Evolutionary conservation across 2,113 vertebrate species (phyloP).

Genomic region (Axis porcinus): DNA sequence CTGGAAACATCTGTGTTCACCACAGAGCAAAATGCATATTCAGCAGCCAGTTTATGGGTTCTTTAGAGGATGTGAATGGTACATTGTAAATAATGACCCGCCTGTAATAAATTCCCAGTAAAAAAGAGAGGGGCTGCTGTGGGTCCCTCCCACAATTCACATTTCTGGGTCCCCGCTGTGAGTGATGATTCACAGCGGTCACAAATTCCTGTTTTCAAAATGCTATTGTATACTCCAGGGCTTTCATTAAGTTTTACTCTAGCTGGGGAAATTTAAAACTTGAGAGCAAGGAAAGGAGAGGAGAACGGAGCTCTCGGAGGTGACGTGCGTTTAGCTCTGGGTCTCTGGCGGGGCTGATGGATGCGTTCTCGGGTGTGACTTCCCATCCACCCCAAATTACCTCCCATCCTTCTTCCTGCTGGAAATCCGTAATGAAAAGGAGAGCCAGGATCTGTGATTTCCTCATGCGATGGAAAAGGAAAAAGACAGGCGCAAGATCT

Average conservation of each 20-base stretch:
- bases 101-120: constrained; percentile 85
- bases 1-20: constrained; percentile 88
- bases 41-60: constrained; percentile 87
- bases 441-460: too few species aligned
- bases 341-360: constrained; percentile 61
- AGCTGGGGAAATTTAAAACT: constrained; percentile 84
- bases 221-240: constrained; percentile 84
- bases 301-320: constrained; percentile 40
- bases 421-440: background rate
- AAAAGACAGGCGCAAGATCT: background rate
- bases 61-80: constrained; percentile 87
- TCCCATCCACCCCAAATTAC: constrained; percentile 48
- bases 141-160: constrained; percentile 82
- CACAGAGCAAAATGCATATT: constrained; percentile 88
- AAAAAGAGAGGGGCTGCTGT: constrained; percentile 81
- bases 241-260: constrained; percentile 85
- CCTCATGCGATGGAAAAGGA: background rate
- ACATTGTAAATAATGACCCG: constrained; percentile 87
- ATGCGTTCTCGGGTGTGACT: constrained; percentile 59
- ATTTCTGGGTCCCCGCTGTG: constrained; percentile 83
- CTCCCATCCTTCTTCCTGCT: constrained; percentile 19
- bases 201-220: constrained; percentile 86
- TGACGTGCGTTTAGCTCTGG: constrained; percentile 68
- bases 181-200: constrained; percentile 85
- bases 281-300: background rate